Percentiles rank a stretch among this genome's conserved stretches.
phyloP scores from a whole-genome alignment of 2,113 vertebrate species.

The Dinomys branickii region DNA sequence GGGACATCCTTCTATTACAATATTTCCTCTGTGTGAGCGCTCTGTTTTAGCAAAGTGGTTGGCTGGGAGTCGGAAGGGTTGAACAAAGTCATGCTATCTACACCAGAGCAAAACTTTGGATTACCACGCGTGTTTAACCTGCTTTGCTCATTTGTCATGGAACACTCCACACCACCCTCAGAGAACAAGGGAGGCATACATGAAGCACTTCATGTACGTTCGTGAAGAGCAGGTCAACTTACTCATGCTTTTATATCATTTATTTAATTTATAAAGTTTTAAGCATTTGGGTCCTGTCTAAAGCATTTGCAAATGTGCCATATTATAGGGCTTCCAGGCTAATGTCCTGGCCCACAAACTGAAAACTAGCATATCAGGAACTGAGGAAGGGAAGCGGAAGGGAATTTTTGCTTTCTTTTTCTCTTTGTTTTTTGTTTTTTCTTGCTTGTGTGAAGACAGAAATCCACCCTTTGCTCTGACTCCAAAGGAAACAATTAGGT shows the following conservation, averaged over 20 bases:
- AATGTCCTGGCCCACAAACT: background rate
- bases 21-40: background rate
- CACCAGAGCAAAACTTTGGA: conserved; percentile 1
- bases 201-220: conserved; percentile 7
- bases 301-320: conserved; percentile 48
- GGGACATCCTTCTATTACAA: background rate
- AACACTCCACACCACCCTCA: background rate
- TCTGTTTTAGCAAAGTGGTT: conserved; percentile 25
- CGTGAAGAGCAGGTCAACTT: conserved; percentile 33
- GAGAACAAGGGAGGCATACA: conserved; percentile 52
- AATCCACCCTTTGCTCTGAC: background rate
- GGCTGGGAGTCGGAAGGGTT: background rate
- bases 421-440: conserved; percentile 8
- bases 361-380: conserved; percentile 11
- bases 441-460: conserved; percentile 40
- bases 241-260: conserved; percentile 23
- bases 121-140: conserved; percentile 14
- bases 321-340: conserved; percentile 20
- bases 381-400: background rate
- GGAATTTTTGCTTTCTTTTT: conserved; percentile 23
- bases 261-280: conserved; percentile 60
- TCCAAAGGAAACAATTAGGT: background rate
- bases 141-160: conserved; percentile 57
- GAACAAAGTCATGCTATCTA: background rate
- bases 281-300: conserved; percentile 43